Evolutionary conservation across 2,113 vertebrate species (phyloP), one percentile per base, ranked within the genome.

Genomic region (Pheucticus melanocephalus): DNA sequence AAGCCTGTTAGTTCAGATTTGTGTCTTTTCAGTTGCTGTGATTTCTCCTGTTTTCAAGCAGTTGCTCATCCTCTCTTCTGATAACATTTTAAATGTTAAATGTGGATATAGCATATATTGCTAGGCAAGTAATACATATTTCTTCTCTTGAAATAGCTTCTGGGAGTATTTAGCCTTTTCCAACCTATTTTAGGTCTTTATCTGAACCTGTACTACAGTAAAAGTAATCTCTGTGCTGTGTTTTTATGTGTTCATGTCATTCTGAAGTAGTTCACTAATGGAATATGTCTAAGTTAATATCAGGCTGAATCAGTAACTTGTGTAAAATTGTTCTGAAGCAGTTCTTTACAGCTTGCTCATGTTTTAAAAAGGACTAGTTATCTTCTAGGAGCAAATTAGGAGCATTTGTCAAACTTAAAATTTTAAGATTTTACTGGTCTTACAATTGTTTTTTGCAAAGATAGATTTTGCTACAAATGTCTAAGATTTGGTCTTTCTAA

Each of bases 141-240:
- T 81, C 16, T 81, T 71, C 40, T 77, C 51, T 77, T 85, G 68
- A 81, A 88, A 77, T 79, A 82, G 66, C 69, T 92, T 91, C 50
- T 91, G 78, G 88, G 66, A 77, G 16, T 57, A 47, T 88, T 92
- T 96, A 89, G 87, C 82, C 71, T 85, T 95, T 92, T 50, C 7
- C 63, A 76, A 16, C 13, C 23, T 90, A 42, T 87, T 93, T 92
- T 73, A 72, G 79, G 16, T 82, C 42, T 78, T 90, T 64, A 15
- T 73, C 51, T 82, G 63, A 90, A 69, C 10, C 45, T 85, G 8
- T 72, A 68, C 25, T 89, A 47, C 53, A 61, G 21, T 65, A 61
- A 33, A 64, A 68, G 39, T 79, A 69, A 57, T 89, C 12, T 30
- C 40, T 18, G 9, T 59, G 18, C 53, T 81, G 15, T 85, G 15